phyloP scores from a whole-genome alignment of 2,888 invertebrate genomes.

The Lasioglossum malachurum region DNA sequence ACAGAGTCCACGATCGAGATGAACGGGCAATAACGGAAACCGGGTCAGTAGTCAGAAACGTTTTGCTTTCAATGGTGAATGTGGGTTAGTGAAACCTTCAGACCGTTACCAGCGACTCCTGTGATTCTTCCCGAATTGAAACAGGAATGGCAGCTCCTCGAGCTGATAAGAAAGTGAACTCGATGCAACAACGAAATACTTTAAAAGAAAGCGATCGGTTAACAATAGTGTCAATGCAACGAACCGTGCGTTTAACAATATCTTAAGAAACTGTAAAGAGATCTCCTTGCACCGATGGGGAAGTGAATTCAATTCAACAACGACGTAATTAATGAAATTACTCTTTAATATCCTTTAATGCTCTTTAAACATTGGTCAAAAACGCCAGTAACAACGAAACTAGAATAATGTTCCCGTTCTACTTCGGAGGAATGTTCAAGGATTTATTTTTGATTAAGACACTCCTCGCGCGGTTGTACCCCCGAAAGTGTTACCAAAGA shows the following conservation, averaged over 20 bases:
- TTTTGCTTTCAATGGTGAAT: conserved; percentile 84
- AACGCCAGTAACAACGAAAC: no score
- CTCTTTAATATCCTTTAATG: no score
- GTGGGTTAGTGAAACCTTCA: conserved; percentile 84
- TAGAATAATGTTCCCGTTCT: background rate
- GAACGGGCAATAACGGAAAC: conserved; percentile 73
- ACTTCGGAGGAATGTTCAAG: background rate
- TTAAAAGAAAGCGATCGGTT: background rate
- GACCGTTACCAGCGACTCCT: conserved; percentile 78
- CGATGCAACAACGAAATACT: background rate
- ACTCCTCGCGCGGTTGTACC: background rate
- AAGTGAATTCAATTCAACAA: background rate
- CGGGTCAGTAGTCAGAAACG: conserved; percentile 81
- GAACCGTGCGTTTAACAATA: background rate
- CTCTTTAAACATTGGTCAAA: no score
- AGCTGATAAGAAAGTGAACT: background rate
- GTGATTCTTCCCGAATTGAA: conserved; percentile 75
- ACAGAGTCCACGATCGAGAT: conserved; percentile 53
- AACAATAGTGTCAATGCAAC: background rate
- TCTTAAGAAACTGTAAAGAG: background rate
- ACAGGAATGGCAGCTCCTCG: conserved; percentile 58
- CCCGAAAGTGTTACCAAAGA: background rate
- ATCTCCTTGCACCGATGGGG: background rate
- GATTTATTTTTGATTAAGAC: background rate
- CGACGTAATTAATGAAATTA: background rate